These are phyloP conservation scores for Eumacrocentrus americanus DNA, from an alignment of 2,888 invertebrate genomes.

Conservation along the genomic window DNA sequence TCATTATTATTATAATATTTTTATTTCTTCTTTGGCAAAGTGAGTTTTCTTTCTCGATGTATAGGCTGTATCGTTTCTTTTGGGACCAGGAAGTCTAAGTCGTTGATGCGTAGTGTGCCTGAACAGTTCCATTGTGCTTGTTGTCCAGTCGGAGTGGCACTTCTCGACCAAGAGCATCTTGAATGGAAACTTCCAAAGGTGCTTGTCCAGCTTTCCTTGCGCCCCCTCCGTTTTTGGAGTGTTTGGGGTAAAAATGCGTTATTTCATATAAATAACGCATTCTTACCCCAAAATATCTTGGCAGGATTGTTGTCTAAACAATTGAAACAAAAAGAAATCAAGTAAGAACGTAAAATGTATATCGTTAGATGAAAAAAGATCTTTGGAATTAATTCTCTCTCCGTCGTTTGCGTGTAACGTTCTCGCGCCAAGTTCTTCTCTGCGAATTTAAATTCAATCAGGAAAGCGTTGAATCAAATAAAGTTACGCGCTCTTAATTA, in stretches of 20 bases:
- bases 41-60: no score
- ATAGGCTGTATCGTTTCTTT: no score
- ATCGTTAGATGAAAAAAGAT: background rate
- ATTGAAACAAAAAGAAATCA: slow-evolving; percentile 21
- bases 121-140: slow-evolving; percentile 71
- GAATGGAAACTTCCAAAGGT: slow-evolving; percentile 71
- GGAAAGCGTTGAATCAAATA: no score
- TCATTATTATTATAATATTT: no score
- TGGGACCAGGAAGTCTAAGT: no score
- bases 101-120: slow-evolving; percentile 74
- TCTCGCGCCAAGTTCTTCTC: slow-evolving; percentile 17
- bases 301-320: slow-evolving; percentile 29
- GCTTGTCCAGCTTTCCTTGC: slow-evolving; percentile 76
- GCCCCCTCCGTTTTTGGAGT: no score
- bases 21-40: no score
- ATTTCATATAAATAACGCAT: background rate
- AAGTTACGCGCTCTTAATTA: no score
- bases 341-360: background rate
- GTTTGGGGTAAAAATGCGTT: no score
- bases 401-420: background rate
- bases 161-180: slow-evolving; percentile 69
- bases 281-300: slow-evolving; percentile 63
- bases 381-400: slow-evolving; percentile 1
- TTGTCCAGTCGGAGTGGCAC: slow-evolving; percentile 70
- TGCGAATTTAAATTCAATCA: no score